These are phyloP conservation scores for Trogon melanurus DNA, from an alignment of 2,113 vertebrate genomes.

Conservation along the genomic window DNA sequence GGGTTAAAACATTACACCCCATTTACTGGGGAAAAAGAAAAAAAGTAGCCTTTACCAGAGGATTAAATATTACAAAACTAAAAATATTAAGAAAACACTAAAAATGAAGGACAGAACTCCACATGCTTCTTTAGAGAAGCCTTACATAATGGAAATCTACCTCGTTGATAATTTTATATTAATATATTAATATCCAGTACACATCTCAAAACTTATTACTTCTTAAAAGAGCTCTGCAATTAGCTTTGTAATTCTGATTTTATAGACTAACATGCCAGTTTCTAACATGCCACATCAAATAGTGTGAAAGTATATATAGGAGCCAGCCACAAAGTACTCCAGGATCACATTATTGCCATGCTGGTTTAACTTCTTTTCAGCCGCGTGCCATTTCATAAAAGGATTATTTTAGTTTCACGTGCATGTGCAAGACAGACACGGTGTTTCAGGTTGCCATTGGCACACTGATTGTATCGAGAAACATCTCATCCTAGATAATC, in stretches of 20 bases:
- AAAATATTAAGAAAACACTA: neutral
- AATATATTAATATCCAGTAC: neutral
- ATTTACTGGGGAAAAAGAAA: neutral
- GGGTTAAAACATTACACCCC: neutral
- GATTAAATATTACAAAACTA: neutral
- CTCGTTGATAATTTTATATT: neutral
- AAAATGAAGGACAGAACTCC: neutral
- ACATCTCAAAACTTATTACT: neutral
- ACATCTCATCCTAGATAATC: neutral
- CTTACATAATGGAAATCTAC: neutral
- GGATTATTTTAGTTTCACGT: neutral
- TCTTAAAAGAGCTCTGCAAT: neutral
- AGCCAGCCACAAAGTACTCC: neutral
- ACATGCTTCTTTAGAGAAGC: neutral
- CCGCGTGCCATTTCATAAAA: neutral
- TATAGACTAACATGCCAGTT: neutral
- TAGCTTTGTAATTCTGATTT: neutral
- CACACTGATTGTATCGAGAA: neutral
- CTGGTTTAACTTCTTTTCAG: neutral
- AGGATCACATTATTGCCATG: neutral
- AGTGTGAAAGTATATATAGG: neutral
- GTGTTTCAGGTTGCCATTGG: neutral
- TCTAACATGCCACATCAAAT: neutral
- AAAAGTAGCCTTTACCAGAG: neutral
- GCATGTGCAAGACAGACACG: neutral